Percentiles rank a stretch among this genome's conserved stretches.
Evolutionary conservation across 2,113 vertebrate genomes (phyloP).

Genomic region (Crotophaga sulcirostris): DNA sequence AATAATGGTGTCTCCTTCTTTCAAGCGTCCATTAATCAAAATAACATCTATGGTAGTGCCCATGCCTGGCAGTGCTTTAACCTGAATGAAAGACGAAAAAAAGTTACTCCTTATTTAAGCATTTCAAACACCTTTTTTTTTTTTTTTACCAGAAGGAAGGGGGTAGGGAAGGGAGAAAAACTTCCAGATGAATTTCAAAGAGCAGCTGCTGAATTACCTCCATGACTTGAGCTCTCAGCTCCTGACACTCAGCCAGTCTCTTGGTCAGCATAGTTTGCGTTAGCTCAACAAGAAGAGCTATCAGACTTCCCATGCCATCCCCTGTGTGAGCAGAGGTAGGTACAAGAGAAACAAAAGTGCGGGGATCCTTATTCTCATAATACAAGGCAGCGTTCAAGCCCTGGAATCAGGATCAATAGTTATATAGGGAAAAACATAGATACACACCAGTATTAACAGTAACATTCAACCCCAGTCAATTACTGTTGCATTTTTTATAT

Average conservation of each 20-base stretch:
- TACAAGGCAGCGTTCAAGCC: constrained; percentile 95
- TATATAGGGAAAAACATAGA: background rate
- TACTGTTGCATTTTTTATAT: background rate
- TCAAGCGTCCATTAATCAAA: constrained; percentile 90
- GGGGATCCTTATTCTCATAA: constrained; percentile 95
- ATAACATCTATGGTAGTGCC: constrained; percentile 98
- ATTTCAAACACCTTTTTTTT: background rate
- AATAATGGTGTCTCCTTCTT: constrained; percentile 94
- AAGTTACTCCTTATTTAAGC: background rate
- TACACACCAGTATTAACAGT: background rate
- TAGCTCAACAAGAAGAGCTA: constrained; percentile 91
- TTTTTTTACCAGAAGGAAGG: background rate
- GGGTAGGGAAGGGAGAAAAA: background rate
- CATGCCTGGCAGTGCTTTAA: constrained; percentile 97
- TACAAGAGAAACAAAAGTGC: constrained; percentile 94
- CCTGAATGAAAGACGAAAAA: constrained; percentile 68
- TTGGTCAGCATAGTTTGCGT: constrained; percentile 94
- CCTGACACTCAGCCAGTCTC: constrained; percentile 91
- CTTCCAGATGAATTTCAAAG: background rate
- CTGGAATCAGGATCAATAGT: constrained; percentile 72
- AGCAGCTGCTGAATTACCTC: constrained; percentile 80
- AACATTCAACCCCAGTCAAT: background rate
- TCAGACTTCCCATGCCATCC: constrained; percentile 97
- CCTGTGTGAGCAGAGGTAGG: constrained; percentile 98
- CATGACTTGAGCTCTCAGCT: constrained; percentile 97